Conservation (phyloP, 1,140 invertebrate species). For the Luehdorfia chinensis region DNA sequence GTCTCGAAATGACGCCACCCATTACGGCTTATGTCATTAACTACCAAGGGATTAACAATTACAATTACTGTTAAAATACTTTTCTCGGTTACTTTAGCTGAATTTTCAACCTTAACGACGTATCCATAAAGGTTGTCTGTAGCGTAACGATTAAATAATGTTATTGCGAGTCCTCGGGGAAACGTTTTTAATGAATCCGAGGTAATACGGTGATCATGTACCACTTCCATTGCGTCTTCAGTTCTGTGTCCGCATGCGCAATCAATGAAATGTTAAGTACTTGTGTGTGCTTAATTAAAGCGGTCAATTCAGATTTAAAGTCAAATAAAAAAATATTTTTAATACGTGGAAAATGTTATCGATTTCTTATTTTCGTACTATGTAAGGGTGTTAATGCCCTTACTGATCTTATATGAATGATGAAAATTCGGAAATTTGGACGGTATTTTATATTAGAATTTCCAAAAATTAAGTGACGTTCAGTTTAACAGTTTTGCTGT, state of each 20-base stretch:
- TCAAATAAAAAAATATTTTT: too few species aligned
- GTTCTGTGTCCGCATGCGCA: not conserved
- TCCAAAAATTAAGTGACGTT: too few species aligned
- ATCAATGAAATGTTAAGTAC: conserved; percentile 2
- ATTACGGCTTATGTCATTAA: conserved; percentile 1
- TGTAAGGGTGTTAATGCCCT: too few species aligned
- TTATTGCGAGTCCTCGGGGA: not conserved
- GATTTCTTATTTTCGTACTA: too few species aligned
- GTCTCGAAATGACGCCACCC: not conserved
- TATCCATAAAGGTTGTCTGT: not conserved
- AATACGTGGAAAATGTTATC: too few species aligned
- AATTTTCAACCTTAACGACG: not conserved
- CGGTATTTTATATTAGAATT: too few species aligned
- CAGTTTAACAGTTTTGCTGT: too few species aligned
- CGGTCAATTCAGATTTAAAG: too few species aligned
- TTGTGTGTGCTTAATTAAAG: conserved; percentile 1
- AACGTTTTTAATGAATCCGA: conserved; percentile 9
- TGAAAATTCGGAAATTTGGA: too few species aligned
- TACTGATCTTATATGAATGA: too few species aligned
- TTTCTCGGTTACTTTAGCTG: not conserved
- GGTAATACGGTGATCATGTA: conserved; percentile 2
- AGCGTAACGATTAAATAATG: not conserved
- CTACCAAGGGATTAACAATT: conserved; percentile 2
- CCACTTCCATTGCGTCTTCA: conserved; percentile 1
- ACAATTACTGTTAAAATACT: conserved; percentile 11